phyloP scores from a whole-genome alignment of 2,797 vertebrate genomes.

The Poeciliopsis infans region DNA sequence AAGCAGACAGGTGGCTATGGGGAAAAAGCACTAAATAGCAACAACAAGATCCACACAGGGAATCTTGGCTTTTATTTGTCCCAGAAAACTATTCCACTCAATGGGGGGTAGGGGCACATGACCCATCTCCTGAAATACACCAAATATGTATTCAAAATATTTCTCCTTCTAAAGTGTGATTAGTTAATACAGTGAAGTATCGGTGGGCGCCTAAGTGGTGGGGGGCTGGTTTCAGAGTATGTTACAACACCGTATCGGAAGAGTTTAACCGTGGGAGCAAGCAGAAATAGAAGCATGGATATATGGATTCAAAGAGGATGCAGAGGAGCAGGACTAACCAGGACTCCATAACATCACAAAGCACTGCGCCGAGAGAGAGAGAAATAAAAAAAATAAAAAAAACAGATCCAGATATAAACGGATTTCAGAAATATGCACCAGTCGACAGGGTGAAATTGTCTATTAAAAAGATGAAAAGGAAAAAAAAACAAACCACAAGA shows the following conservation, averaged over 20 bases:
- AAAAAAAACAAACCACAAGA: constrained; percentile 25
- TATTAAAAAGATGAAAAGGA: constrained; percentile 11
- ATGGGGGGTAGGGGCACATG: constrained; percentile 27
- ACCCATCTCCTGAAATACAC: constrained; percentile 73
- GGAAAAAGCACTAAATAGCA: constrained; percentile 71
- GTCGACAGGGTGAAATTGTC: not conserved
- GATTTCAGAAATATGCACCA: constrained; percentile 34
- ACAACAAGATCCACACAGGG: constrained; percentile 67
- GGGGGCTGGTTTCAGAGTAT: constrained; percentile 41
- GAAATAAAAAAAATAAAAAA: not conserved
- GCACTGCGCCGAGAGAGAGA: constrained; percentile 41
- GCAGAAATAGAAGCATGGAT: constrained; percentile 56
- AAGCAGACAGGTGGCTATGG: constrained; percentile 62
- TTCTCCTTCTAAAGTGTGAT: constrained; percentile 58
- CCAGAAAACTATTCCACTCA: constrained; percentile 78
- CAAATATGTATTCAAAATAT: constrained; percentile 41
- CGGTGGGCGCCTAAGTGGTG: constrained; percentile 60
- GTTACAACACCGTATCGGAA: constrained; percentile 61
- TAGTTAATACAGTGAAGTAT: constrained; percentile 73
- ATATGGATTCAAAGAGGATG: constrained; percentile 52
- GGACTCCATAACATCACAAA: constrained; percentile 55
- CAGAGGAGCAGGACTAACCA: constrained; percentile 44
- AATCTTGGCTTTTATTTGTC: constrained; percentile 78
- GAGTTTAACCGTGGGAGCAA: constrained; percentile 39
- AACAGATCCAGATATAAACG: constrained; percentile 31